Base-by-base conservation (phyloP, 2,113 vertebrate genomes). In the Callospermophilus lateralis region DNA sequence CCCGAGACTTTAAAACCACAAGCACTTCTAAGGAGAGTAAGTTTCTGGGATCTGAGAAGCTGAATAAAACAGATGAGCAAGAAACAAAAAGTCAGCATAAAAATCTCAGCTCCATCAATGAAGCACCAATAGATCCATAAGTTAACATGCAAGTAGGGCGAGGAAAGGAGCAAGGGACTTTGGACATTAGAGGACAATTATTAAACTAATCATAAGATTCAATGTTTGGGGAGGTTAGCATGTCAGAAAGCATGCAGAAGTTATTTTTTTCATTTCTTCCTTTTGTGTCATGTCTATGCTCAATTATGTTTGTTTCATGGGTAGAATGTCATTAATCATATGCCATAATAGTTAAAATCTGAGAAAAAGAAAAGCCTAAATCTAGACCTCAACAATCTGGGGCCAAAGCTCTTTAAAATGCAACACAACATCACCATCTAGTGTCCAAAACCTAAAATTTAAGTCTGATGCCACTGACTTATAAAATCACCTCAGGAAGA, bases 361-460 rank as follows among this genome's bases (percentile, higher is more conserved):
- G 70, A 79, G 70, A 88, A 89, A 70, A 84, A 26, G 30, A 80
- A 39, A 95, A 84, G 28, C 32, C 42, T 67, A 55, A 68, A 85
- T n/a, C n/a, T 61, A 86, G 89, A 84, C 63, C 45, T 77, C 45
- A 32, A 76, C 37, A 85, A 34, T 7, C 3, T 24, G 6, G 51
- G 58, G 55, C 58, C 20, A 88, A 68, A 76, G 19, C 19, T 90
- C 48, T 84, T 80, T 37, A 78, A 89, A 84, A 70, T 65, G 10
- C 83, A 93, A 84, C 91, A 95, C 94, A 97, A 96, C 74, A 96
- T 97, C 93, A 86, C 94, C 96, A 97, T 79, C 96, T 98, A 97
- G 95, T 97, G 97, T 94, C 68, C 65, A 93, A 97, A 95, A 93
- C 96, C 97, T 97, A 79, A 89, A 96, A 51, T 19, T 70, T 89